Conservation (phyloP, 2,797 vertebrate species). For the Bradypus variegatus region DNA sequence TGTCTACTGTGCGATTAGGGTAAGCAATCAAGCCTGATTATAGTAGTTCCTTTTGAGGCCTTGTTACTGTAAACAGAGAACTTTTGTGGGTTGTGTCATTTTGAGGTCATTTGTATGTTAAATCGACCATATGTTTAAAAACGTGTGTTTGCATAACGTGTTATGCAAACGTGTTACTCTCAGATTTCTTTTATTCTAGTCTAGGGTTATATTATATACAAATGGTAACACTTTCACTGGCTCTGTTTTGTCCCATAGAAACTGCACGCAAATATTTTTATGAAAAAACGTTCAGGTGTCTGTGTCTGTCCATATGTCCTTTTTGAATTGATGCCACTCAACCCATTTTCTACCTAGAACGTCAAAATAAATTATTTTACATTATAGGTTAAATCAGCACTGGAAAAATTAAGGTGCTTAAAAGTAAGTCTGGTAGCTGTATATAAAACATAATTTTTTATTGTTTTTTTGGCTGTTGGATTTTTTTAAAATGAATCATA, state of each 20-base stretch:
- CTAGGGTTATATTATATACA: conserved; percentile 64
- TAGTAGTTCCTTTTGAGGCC: conserved; percentile 22
- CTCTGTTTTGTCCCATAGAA: conserved; percentile 21
- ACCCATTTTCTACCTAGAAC: conserved; percentile 18
- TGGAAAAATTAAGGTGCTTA: conserved; percentile 38
- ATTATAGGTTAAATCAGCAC: conserved; percentile 23
- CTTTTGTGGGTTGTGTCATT: conserved; percentile 46
- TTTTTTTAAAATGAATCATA: conserved; percentile 28
- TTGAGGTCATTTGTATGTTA: conserved; percentile 45
- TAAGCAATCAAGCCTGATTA: not conserved
- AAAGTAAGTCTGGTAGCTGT: conserved; percentile 1
- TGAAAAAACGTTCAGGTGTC: not conserved
- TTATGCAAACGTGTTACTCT: conserved; percentile 23
- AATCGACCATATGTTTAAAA: conserved; percentile 18
- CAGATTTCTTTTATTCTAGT: conserved; percentile 48
- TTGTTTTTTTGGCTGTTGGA: conserved; percentile 38
- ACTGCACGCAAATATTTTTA: not conserved
- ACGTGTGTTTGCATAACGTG: conserved; percentile 29
- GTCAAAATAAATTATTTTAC: not conserved
- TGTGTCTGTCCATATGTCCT: not conserved
- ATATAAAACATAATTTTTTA: not conserved
- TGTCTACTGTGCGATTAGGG: not conserved
- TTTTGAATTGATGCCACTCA: not conserved
- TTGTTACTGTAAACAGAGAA: conserved; percentile 41
- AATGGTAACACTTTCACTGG: conserved; percentile 46